Evolutionary conservation across 2,113 vertebrate species (phyloP).

Genomic region (Stictonetta naevosa): DNA sequence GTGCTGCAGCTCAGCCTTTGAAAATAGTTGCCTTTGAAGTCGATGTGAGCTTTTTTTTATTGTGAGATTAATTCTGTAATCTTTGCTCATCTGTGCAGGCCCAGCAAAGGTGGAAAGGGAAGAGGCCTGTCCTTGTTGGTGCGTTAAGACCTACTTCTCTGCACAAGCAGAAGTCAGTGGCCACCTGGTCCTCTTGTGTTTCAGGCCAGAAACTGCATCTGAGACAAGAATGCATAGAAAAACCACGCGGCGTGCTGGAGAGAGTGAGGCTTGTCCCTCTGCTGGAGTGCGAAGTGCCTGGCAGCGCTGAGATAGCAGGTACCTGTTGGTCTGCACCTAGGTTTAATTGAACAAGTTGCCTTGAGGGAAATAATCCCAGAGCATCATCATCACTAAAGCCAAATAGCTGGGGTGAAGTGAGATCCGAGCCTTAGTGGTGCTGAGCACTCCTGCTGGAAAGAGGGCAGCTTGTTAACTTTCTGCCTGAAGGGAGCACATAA

Average conservation of each 20-base stretch:
- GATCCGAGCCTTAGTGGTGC: neutral
- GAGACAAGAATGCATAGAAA: neutral
- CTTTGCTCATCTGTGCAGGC: neutral
- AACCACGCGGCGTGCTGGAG: neutral
- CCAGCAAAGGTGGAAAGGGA: neutral
- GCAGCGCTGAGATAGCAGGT: neutral
- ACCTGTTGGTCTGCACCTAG: neutral
- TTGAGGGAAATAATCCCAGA: neutral
- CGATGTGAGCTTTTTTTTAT: neutral
- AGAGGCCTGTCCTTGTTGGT: rapidly evolving
- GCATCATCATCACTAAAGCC: neutral
- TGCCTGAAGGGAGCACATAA: neutral
- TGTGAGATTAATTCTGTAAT: neutral
- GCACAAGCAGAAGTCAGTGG: neutral
- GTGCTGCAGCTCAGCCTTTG: neutral
- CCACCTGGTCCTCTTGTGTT: neutral
- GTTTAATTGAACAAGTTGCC: neutral
- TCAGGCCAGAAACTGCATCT: neutral
- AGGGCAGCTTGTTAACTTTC: neutral
- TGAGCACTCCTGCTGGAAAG: neutral
- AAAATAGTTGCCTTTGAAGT: neutral
- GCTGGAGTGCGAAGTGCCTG: neutral
- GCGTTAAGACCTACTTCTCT: neutral
- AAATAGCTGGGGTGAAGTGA: neutral
- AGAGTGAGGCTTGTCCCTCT: neutral